These are phyloP conservation scores for Micromys minutus DNA, from an alignment of 2,113 vertebrate genomes.

Conservation along the genomic window DNA sequence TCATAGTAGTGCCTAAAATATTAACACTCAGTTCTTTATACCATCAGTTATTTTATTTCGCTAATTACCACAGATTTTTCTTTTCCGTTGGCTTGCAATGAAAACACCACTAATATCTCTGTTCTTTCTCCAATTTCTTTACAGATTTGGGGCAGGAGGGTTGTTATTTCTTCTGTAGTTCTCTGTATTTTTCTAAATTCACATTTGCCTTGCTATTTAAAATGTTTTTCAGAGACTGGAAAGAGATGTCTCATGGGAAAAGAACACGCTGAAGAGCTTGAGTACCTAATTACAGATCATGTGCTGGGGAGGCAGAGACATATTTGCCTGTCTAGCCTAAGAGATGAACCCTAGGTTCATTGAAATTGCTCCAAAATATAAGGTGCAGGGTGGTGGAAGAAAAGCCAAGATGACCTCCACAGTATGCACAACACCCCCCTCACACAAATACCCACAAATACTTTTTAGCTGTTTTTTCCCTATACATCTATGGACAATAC, in stretches of 20 bases:
- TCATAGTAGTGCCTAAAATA: background rate
- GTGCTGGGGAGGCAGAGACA: background rate
- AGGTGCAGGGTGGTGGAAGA: background rate
- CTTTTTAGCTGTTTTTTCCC: background rate
- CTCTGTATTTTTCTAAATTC: background rate
- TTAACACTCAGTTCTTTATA: background rate
- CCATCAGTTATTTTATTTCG: background rate
- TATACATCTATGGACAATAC: background rate
- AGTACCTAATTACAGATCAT: too few relatives aligned
- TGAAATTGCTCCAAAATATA: background rate
- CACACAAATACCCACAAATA: background rate
- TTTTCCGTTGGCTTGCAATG: conserved; percentile 1
- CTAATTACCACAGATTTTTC: background rate
- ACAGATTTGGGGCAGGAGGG: background rate
- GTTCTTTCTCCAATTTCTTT: background rate
- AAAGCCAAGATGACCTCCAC: background rate
- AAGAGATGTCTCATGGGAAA: background rate
- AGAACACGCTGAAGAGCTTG: background rate
- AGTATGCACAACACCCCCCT: background rate
- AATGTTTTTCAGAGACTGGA: background rate
- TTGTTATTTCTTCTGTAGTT: background rate
- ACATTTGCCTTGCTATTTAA: conserved; percentile 11
- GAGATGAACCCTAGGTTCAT: background rate
- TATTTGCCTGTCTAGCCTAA: background rate
- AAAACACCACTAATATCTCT: background rate